These are phyloP conservation scores for Chirona hameri DNA, from an alignment of 2,888 invertebrate genomes.

Conservation along the genomic window DNA sequence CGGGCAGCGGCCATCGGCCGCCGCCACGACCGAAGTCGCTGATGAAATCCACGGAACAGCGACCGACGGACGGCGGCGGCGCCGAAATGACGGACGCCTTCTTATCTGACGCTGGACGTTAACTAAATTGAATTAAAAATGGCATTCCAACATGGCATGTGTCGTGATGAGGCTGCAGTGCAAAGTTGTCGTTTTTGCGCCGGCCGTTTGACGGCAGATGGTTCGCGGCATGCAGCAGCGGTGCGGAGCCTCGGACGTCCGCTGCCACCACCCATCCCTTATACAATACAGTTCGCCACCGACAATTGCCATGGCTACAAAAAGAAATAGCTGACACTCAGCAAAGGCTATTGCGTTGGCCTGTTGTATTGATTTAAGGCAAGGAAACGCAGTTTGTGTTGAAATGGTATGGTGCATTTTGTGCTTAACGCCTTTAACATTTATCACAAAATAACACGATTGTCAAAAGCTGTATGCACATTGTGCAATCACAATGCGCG, in stretches of 20 bases:
- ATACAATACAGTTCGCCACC: too few species aligned
- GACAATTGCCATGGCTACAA: too few species aligned
- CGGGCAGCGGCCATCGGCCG: background rate
- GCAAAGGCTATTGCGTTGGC: too few species aligned
- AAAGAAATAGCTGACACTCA: too few species aligned
- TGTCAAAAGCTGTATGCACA: too few species aligned
- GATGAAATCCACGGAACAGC: background rate
- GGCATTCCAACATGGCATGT: background rate
- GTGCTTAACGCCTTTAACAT: too few species aligned
- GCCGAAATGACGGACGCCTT: background rate
- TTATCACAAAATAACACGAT: too few species aligned
- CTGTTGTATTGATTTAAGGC: too few species aligned
- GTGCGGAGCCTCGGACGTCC: background rate
- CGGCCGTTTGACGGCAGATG: background rate
- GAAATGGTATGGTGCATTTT: too few species aligned
- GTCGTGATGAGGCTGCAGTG: background rate
- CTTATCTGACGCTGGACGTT: conserved; percentile 4
- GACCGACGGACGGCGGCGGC: background rate
- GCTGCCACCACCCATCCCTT: too few species aligned
- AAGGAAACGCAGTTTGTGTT: too few species aligned
- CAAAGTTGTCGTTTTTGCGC: conserved; percentile 1
- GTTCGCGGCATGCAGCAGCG: background rate
- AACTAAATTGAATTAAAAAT: background rate
- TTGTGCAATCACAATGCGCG: too few species aligned
- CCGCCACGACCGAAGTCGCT: background rate